Percentiles rank a stretch among this genome's conserved stretches.
Conservation (phyloP, 1,140 invertebrate species). For the Ceratosolen fusciceps region DNA sequence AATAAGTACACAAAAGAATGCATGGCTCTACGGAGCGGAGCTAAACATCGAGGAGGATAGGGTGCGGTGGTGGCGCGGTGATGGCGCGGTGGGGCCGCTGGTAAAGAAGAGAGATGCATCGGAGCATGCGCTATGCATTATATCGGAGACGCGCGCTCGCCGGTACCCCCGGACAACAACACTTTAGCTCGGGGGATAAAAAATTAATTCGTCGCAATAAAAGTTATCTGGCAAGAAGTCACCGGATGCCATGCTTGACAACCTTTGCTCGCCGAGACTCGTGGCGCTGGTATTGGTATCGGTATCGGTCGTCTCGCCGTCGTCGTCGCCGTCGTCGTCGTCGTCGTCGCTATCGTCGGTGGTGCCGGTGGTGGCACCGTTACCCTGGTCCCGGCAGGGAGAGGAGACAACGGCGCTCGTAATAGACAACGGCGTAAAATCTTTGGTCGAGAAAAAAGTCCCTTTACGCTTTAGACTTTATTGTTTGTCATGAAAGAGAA, state of each 20-base stretch:
- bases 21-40: neutral
- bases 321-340: too few species aligned
- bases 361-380: too few species aligned
- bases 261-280: neutral
- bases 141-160: neutral
- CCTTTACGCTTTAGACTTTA: neutral
- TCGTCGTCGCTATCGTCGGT: too few species aligned
- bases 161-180: neutral
- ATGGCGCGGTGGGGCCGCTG: too few species aligned
- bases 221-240: conserved; percentile 4
- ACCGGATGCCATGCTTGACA: neutral
- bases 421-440: neutral
- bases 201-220: conserved; percentile 18
- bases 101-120: neutral
- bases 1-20: conserved; percentile 26
- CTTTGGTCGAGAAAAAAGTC: neutral
- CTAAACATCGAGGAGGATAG: too few species aligned
- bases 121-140: neutral
- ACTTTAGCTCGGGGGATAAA: neutral
- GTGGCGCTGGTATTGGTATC: neutral
- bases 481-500: neutral
- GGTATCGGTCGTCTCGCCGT: too few species aligned
- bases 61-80: too few species aligned
- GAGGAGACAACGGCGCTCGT: neutral
- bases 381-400: too few species aligned